Percentiles rank a stretch among this genome's conserved stretches.
These are phyloP conservation scores for Drosophila picticornis DNA, from an alignment of 2,888 invertebrate species.

Conservation along the genomic window DNA sequence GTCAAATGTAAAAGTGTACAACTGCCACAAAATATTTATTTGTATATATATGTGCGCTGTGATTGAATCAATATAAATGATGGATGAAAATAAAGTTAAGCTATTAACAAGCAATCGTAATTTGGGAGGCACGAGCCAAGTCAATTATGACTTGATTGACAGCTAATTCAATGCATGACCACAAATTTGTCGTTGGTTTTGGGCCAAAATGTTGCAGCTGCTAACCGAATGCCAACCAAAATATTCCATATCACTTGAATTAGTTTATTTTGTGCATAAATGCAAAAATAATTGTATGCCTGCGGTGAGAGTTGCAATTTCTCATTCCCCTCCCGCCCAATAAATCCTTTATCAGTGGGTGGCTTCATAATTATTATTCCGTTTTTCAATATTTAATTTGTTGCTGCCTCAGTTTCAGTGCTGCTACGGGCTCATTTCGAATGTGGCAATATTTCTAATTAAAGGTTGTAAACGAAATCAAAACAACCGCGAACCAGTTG, in stretches of 20 bases:
- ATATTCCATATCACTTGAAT: conserved; percentile 77
- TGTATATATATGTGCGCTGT: conserved; percentile 23
- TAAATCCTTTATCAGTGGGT: neutral
- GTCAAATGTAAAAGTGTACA: too few species aligned
- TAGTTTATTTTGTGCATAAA: conserved; percentile 78
- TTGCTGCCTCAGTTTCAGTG: conserved; percentile 32
- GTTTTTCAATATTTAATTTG: conserved; percentile 78
- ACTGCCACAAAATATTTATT: conserved; percentile 20
- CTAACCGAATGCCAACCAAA: conserved; percentile 52
- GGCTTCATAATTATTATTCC: conserved; percentile 70
- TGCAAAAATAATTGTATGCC: conserved; percentile 63
- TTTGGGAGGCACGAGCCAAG: conserved; percentile 21
- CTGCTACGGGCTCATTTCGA: conserved; percentile 60
- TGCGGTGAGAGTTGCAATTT: conserved; percentile 51
- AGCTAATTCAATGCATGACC: conserved; percentile 61
- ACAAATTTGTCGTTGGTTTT: conserved; percentile 41
- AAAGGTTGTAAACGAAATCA: conserved; percentile 81
- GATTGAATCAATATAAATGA: conserved; percentile 49
- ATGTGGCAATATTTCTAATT: conserved; percentile 80
- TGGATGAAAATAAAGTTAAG: neutral
- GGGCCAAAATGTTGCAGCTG: conserved; percentile 33
- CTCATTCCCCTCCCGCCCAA: neutral
- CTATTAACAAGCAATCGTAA: neutral
- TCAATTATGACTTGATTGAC: conserved; percentile 66
- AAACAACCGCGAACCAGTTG: conserved; percentile 71